A percentile compares a stretch with the other conserved stretches of the same genome.
Conservation (phyloP, 1,140 invertebrate genomes). For the Tribolium castaneum region DNA sequence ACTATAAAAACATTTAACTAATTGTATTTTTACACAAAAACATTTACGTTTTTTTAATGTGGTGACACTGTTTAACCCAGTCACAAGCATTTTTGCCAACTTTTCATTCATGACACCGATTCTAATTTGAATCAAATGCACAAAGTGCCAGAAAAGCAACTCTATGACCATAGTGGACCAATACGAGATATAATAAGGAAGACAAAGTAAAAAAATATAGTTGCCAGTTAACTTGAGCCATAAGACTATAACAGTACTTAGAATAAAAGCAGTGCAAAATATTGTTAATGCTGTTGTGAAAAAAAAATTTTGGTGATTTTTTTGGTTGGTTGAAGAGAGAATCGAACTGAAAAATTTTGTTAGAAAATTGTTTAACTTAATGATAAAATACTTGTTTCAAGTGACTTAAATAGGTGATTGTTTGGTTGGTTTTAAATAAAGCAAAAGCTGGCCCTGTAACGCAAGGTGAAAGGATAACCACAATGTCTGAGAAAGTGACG, state of each 20-base stretch:
- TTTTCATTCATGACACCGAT: background rate
- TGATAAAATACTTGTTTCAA: background rate
- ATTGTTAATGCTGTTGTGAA: background rate
- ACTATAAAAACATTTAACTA: background rate
- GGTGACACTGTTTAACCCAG: background rate
- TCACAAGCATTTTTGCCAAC: background rate
- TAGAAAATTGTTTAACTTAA: background rate
- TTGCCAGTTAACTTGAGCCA: background rate
- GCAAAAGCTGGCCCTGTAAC: background rate
- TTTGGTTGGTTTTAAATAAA: background rate
- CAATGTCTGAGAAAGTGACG: background rate
- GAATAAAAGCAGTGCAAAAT: background rate
- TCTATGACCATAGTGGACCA: background rate
- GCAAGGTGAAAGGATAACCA: background rate
- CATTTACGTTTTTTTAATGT: background rate
- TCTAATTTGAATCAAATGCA: background rate
- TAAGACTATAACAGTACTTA: background rate
- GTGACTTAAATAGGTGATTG: background rate
- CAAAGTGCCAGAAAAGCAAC: conserved; percentile 10
- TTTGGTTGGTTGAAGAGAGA: background rate
- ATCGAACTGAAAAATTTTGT: background rate
- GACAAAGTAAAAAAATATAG: background rate
- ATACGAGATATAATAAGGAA: background rate
- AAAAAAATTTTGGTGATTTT: background rate
- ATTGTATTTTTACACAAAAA: background rate